Evolutionary conservation across 2,888 invertebrate genomes (phyloP), one percentile per base, ranked within the genome.

Genomic region (Lacanobia wlatinum): DNA sequence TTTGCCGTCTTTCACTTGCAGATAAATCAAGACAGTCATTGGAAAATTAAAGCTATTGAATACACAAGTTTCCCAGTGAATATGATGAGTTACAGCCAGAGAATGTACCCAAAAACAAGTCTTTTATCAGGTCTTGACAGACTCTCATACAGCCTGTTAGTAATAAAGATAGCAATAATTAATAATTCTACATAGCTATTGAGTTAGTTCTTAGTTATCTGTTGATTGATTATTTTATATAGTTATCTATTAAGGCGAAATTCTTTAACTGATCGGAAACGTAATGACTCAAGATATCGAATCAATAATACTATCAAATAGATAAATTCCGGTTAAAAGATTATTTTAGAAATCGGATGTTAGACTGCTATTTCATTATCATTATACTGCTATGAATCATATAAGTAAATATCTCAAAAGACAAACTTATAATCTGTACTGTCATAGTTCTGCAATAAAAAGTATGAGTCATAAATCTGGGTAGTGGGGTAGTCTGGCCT

Each of bases 1-100:
- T 23, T 40, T 50, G 1, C 8, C 28, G 59, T 59, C 40, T 78
- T 77, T 78, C 53, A 59, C 46, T 78, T 78, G n/a, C 76, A 76
- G 76, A 53, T 78, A 16, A 53, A 48, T 23, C 63, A 53, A 53
- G 75, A 58, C 4, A 59, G 18, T 52, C 28, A 1, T 78, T 28
- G 8, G 58, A 48, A 76, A 70, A 21, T 48, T 40, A 76, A 63
- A 59, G 38, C 59, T n/a, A 12, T 34, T 23, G 46, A 23, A n/a
- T 76, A 59, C 23, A 34, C 21, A 53, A 78, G 58, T 53, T 58
- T 62, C 46, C 38, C 46, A 23, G 52, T 52, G 52, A 52, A 23
- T 76, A 10, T 9, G 50, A 77, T 23, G n/a, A 58, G 18, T 46
- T 52, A 58, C n/a, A 5, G n/a, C 43, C 58, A 12, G 16, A 73